Conservation (phyloP, 1,140 invertebrate genomes). For the Pararge aegeria region DNA sequence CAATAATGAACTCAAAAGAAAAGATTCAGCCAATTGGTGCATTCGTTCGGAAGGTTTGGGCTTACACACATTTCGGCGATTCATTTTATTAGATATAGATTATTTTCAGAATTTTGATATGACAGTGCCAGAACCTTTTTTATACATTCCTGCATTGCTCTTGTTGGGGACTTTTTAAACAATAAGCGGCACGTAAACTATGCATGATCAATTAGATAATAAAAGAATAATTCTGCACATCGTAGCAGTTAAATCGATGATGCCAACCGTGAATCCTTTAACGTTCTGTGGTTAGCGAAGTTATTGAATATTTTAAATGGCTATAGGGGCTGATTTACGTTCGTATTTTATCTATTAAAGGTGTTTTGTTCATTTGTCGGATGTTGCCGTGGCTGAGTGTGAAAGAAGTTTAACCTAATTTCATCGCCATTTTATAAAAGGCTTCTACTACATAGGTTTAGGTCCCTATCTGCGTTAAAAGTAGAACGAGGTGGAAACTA, state of each 20-base stretch:
- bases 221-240: neutral
- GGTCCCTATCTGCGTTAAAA: constrained; percentile 29
- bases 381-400: constrained; percentile 23
- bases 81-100: too few species aligned
- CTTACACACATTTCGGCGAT: too few species aligned
- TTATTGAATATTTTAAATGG: constrained; percentile 2
- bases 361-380: constrained; percentile 22
- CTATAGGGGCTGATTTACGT: neutral
- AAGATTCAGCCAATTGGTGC: too few species aligned
- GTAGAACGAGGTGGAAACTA: constrained; percentile 24
- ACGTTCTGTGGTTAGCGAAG: neutral
- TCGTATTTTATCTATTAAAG: constrained; percentile 23
- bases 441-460: constrained; percentile 20
- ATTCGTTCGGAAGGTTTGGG: too few species aligned
- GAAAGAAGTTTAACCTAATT: constrained; percentile 30
- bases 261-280: neutral
- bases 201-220: too few species aligned
- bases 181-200: too few species aligned
- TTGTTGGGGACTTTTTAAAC: too few species aligned
- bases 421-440: constrained; percentile 25
- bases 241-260: neutral
- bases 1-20: too few species aligned
- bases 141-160: too few species aligned
- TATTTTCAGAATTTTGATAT: too few species aligned
- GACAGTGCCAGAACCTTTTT: too few species aligned